Conservation (phyloP, 35 echinoderm and acorn worm genomes). For the Ptychodera flava region DNA sequence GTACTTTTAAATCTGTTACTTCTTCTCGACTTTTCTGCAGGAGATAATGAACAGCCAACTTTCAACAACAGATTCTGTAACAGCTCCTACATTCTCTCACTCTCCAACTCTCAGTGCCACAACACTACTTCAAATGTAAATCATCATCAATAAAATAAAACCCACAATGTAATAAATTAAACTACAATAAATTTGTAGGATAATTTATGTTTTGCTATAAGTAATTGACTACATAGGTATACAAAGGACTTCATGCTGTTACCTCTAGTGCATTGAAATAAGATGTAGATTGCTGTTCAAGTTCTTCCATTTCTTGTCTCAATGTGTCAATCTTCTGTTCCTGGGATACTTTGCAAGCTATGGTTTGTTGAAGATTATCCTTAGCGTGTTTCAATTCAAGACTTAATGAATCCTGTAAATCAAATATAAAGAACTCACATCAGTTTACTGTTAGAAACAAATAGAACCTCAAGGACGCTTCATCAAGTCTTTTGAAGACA, state of each 20-base stretch:
- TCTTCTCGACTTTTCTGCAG: conserved; percentile 13
- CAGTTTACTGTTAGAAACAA: too few species aligned
- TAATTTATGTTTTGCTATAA: too few species aligned
- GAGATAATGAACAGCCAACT: not conserved
- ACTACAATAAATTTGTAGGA: too few species aligned
- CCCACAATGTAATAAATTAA: too few species aligned
- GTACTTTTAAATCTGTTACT: conserved; percentile 5
- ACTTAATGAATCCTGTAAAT: conserved; percentile 12
- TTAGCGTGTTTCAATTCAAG: conserved; percentile 25
- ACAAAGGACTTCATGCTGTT: too few species aligned
- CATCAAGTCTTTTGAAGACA: too few species aligned
- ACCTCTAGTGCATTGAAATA: conserved; percentile 39
- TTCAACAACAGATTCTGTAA: too few species aligned
- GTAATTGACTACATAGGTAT: too few species aligned
- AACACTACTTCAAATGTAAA: not conserved
- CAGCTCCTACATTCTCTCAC: not conserved
- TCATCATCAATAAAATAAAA: too few species aligned
- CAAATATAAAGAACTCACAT: too few species aligned
- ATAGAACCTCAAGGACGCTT: too few species aligned
- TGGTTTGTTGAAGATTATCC: conserved; percentile 10
- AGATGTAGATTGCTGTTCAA: conserved; percentile 19
- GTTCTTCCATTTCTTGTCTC: conserved; percentile 13
- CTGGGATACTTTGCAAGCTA: not conserved
- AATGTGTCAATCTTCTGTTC: conserved; percentile 17
- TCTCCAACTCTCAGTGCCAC: not conserved